Base-by-base conservation (phyloP, 2,888 invertebrate genomes). In the Hydriomena furcata region DNA sequence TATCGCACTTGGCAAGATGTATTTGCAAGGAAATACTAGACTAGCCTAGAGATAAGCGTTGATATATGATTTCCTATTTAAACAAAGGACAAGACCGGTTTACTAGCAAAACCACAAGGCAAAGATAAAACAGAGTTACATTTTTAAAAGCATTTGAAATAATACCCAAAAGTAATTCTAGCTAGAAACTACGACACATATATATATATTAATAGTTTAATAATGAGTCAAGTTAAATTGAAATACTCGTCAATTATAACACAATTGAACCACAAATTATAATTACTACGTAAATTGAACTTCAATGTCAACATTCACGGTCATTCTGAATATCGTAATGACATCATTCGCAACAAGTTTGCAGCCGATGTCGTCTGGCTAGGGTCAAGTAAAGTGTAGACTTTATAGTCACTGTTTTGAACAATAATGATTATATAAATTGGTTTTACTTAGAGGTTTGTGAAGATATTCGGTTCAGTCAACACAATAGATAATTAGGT, bases 31-130 rank as follows among this genome's bases (percentile, higher is more conserved):
- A 60, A 61, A 58, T 40, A 55, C 47, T 34, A 55, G 49, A 49
- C 56, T 44, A 44, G 48, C 45, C 23, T 52, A 36, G 28, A 50
- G 60, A 60, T 57, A 60, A 58, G 42, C 52, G 37, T 38, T 55
- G 59, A 59, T 62, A 57, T 55, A 60, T 52, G 35, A 53, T 58
- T 58, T 62, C 62, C 62, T 60, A 57, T 55, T 56, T 51, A 52
- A 28, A 44, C 30, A 46, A 42, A 57, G 55, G 53, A 47, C 52
- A 55, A 42, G 56, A 57, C 57, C 53, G 52, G 57, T 57, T 53
- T 24, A 44, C 30, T 38, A 38, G 31, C 38, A 43, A 37, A 36
- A 30, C 25, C 32, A 49, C 30, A 35, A 41, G 30, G 31, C 23
- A 20, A 13, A 32, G 23, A 32, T 32, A 31, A 24, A 31, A 38